phyloP scores from a whole-genome alignment of 2,888 invertebrate genomes.

The Oxystoma pomonae region DNA sequence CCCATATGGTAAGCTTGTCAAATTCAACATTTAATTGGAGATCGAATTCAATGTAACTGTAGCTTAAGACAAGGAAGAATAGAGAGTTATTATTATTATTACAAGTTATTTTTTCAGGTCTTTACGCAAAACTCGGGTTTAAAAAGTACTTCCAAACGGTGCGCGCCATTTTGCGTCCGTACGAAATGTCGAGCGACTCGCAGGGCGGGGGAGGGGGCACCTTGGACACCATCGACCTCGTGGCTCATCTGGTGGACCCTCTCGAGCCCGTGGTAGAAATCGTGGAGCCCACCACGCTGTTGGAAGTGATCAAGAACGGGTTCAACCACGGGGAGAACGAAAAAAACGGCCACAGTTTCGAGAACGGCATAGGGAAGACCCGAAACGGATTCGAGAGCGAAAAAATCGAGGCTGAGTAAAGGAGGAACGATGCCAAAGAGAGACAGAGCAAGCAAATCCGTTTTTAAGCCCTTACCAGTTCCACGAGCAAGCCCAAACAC shows the following conservation, averaged over 20 bases:
- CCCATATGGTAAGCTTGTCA: too few relatives aligned
- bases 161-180: slow-evolving; percentile 70
- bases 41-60: too few relatives aligned
- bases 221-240: background rate
- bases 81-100: too few relatives aligned
- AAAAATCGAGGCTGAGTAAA: background rate
- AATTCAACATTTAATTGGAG: too few relatives aligned
- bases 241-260: background rate
- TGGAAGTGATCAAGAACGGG: background rate
- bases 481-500: background rate
- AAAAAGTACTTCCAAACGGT: slow-evolving; percentile 75
- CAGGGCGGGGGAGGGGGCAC: slow-evolving; percentile 28
- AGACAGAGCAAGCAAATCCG: too few relatives aligned
- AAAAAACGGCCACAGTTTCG: background rate
- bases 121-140: slow-evolving; percentile 81
- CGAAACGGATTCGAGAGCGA: background rate
- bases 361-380: background rate
- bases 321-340: background rate
- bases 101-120: too few relatives aligned
- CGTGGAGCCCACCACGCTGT: background rate
- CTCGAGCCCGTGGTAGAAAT: background rate
- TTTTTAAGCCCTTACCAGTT: background rate
- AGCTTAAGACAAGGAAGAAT: too few relatives aligned
- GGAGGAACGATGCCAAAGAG: too few relatives aligned
- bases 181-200: slow-evolving; percentile 41